Conservation (phyloP, 1,140 invertebrate genomes). For the silkworm (Bombyx mori) region DNA sequence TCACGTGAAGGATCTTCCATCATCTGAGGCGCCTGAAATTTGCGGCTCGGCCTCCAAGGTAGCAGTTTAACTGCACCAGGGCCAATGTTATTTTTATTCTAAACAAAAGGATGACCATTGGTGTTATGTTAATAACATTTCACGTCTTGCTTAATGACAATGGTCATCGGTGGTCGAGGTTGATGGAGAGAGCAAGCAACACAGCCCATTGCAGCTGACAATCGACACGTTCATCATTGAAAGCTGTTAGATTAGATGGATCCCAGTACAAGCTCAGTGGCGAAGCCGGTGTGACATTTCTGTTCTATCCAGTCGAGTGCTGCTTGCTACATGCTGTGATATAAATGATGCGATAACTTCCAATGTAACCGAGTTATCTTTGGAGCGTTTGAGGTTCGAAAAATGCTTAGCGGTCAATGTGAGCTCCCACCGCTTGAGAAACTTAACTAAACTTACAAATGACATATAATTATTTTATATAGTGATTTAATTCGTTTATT, state of each 20-base stretch:
- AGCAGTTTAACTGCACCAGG: constrained; percentile 72
- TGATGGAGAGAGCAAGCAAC: constrained; percentile 28
- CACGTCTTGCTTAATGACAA: constrained; percentile 17
- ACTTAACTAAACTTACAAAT: constrained; percentile 2
- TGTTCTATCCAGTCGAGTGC: constrained; percentile 19
- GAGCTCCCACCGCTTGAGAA: background rate
- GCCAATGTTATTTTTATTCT: constrained; percentile 34
- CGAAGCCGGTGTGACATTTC: constrained; percentile 20
- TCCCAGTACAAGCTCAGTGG: constrained; percentile 38
- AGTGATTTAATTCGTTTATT: constrained; percentile 10
- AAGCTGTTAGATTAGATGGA: constrained; percentile 31
- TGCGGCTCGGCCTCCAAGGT: constrained; percentile 75
- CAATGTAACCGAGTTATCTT: constrained; percentile 1
- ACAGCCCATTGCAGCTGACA: constrained; percentile 29
- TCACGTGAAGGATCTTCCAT: constrained; percentile 72
- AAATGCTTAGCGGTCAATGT: no score
- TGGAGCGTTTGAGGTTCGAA: background rate
- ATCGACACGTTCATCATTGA: constrained; percentile 24
- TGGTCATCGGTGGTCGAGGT: constrained; percentile 19
- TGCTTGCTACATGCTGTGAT: constrained; percentile 43
- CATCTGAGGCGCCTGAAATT: constrained; percentile 72
- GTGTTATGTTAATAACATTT: constrained; percentile 37
- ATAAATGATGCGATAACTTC: constrained; percentile 29
- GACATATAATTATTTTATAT: constrained; percentile 8
- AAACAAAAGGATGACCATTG: constrained; percentile 28